Conservation (phyloP, 2,113 vertebrate species). For the Microcebus lehilahytsara region DNA sequence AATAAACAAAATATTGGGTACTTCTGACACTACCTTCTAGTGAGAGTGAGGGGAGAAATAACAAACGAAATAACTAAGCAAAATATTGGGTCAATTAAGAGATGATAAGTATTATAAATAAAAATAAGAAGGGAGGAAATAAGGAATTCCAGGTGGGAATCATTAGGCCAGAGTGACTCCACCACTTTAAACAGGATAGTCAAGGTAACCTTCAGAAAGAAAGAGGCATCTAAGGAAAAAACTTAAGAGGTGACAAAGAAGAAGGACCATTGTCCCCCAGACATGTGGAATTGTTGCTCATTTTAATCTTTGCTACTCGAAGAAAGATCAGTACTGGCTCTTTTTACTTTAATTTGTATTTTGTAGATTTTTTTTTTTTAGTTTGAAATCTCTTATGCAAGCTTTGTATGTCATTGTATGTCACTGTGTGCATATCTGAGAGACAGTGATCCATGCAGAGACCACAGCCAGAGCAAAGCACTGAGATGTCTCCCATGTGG, state of each 20-base stretch:
- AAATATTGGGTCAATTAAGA: background rate
- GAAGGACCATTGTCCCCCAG: background rate
- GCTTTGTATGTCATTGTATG: background rate
- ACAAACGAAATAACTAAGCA: background rate
- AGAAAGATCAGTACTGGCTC: background rate
- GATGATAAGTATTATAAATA: background rate
- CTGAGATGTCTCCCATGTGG: rapidly evolving
- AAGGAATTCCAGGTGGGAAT: background rate
- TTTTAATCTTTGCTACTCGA: background rate
- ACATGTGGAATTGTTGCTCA: background rate
- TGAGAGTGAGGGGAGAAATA: background rate
- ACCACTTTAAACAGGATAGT: background rate
- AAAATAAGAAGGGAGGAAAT: background rate
- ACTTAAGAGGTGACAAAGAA: background rate
- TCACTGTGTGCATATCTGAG: background rate
- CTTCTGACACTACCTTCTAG: background rate
- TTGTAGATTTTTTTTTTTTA: background rate
- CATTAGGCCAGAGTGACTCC: background rate
- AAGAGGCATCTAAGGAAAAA: background rate
- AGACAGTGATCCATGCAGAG: background rate
- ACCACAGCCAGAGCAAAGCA: background rate
- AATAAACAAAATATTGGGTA: background rate
- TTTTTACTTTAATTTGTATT: background rate
- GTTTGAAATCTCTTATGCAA: background rate
- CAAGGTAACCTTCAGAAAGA: background rate